Percentiles rank a stretch among this genome's conserved stretches.
These are phyloP conservation scores for Leptoclinus maculatus DNA, from an alignment of 2,797 vertebrate genomes.

Conservation along the genomic window DNA sequence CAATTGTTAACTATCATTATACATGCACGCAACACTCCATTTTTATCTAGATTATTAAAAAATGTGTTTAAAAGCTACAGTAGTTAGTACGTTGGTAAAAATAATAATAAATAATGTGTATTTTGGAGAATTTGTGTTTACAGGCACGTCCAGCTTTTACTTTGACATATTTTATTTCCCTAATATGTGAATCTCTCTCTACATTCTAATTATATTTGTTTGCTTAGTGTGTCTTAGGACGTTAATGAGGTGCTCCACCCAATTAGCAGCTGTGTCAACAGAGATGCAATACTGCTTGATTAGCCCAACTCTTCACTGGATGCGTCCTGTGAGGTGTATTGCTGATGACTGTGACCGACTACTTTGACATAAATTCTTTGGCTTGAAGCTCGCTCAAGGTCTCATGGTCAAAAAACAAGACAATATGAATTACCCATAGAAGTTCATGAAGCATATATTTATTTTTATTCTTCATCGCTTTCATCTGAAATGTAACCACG, in stretches of 20 bases:
- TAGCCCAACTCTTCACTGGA: background rate
- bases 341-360: conserved; percentile 2
- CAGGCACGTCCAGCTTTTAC: background rate
- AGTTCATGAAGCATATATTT: background rate
- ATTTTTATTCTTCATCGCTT: conserved; percentile 21
- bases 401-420: background rate
- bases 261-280: conserved; percentile 38
- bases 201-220: conserved; percentile 17
- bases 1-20: background rate
- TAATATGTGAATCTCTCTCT: background rate
- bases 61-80: background rate
- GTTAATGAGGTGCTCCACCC: conserved; percentile 21
- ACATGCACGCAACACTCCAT: background rate
- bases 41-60: background rate
- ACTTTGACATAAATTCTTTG: background rate
- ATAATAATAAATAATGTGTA: background rate
- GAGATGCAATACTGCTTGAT: conserved; percentile 23
- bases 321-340: background rate
- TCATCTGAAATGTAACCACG: conserved; percentile 41
- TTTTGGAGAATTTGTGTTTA: background rate
- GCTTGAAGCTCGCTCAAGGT: background rate
- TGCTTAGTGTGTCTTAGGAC: conserved; percentile 6
- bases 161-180: background rate
- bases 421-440: background rate
- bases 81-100: background rate